These are phyloP conservation scores for Drosophila seguyi DNA, from an alignment of 1,140 invertebrate species.

Conservation along the genomic window DNA sequence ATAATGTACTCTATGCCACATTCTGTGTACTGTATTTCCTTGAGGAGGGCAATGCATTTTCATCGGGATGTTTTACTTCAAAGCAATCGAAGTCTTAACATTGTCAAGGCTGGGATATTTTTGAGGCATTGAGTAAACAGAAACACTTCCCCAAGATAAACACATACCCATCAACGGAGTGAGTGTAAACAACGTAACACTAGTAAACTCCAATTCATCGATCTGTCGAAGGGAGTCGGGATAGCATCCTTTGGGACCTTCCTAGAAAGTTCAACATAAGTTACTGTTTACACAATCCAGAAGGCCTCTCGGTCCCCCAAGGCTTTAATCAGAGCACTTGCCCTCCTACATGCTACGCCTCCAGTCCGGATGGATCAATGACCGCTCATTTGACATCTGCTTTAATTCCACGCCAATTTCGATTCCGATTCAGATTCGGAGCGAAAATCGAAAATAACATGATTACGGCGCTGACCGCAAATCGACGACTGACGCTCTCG, in stretches of 20 bases:
- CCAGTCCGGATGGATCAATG: constrained; percentile 53
- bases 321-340: constrained; percentile 67
- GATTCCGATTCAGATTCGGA: constrained; percentile 42
- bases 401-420: constrained; percentile 63
- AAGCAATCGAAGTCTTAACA: constrained; percentile 29
- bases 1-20: background rate
- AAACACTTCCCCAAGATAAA: constrained; percentile 55
- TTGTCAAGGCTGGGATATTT: constrained; percentile 46
- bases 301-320: constrained; percentile 41
- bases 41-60: background rate
- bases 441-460: constrained; percentile 57
- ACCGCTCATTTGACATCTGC: constrained; percentile 68
- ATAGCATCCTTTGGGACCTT: constrained; percentile 48
- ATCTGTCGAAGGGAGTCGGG: constrained; percentile 7
- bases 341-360: background rate
- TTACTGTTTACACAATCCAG: constrained; percentile 52
- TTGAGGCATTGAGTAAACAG: constrained; percentile 54
- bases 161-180: constrained; percentile 33
- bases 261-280: constrained; percentile 55
- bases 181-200: constrained; percentile 36
- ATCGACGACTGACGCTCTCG: constrained; percentile 24
- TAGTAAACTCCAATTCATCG: constrained; percentile 32
- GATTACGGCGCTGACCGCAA: constrained; percentile 54
- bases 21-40: background rate
- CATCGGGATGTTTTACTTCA: constrained; percentile 8